Evolutionary conservation across 2,888 invertebrate genomes (phyloP), one percentile per base, ranked within the genome.

Genomic region (Stenoptilia bipunctidactyla): DNA sequence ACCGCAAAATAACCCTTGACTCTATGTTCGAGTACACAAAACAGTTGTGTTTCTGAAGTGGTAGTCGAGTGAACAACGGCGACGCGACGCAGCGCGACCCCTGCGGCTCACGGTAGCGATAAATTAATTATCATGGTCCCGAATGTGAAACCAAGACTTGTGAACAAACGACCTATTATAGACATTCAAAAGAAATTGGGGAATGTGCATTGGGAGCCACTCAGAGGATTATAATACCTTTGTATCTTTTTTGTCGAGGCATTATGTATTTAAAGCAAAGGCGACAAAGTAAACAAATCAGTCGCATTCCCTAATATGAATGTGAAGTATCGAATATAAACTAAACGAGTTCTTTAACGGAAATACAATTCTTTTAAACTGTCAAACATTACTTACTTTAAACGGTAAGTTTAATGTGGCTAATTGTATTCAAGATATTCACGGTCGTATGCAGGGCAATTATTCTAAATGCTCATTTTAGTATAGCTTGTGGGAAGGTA

Each of bases 1-100:
- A 68, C 77, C 74, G 79, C 80, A 75, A 73, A 63, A 71, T 72
- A 79, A 76, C 80, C 72, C 77, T 79, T 75, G 60, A 73, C 66
- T 70, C 62, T 65, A 8, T 20, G 20, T 66, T 64, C 63, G 65
- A 66, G 55, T 51, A 58, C 61, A 64, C 67, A 66, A 69, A 30
- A 30, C 12, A 9, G 30, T 71, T 66, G 59, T 66, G 53, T 58
- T 50, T 45, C 41, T 49, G 40, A 39, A 42, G 40, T 15, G 38
- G 36, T 40, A 13, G 4, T 9, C 1, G 27, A 38, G 15, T 15
- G 41, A 48, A 52, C 50, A 45, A 46, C 40, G 48, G 48, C 48
- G 41, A 55, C 49, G 45, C 49, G 43, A 49, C 52, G 58, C 55
- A 53, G 52, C 43, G 42, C 51, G 47, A 52, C 58, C 63, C 60